Evolutionary conservation across 92 coral and sea anemone genomes (phyloP).

Genomic region (Palythoa caribaeorum): DNA sequence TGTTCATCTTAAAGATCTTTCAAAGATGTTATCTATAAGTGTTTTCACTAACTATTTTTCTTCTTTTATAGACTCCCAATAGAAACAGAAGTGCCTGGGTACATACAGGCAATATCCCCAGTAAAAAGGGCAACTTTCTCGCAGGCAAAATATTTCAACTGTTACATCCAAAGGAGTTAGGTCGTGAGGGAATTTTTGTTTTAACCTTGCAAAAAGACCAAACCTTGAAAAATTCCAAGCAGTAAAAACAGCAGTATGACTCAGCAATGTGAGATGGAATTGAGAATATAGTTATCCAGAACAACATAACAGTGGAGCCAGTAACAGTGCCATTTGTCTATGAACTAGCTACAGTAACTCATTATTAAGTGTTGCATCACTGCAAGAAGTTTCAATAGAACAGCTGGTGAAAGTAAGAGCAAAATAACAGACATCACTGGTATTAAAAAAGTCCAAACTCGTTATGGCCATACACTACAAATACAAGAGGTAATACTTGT

Average conservation of each 20-base stretch:
- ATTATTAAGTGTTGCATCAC: not conserved
- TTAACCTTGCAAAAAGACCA: not conserved
- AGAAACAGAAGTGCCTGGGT: not conserved
- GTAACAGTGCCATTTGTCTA: not conserved
- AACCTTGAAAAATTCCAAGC: not conserved
- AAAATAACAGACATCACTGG: too few species aligned
- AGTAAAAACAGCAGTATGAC: not conserved
- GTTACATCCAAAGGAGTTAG: not conserved
- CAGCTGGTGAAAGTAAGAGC: too few species aligned
- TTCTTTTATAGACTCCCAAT: too few species aligned
- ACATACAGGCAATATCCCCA: not conserved
- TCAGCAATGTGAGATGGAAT: not conserved
- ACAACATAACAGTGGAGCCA: not conserved
- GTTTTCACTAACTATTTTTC: too few species aligned
- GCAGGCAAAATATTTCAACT: not conserved
- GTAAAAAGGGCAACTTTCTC: not conserved
- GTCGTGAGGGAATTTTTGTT: not conserved
- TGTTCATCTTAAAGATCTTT: too few species aligned
- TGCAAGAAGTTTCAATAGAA: not conserved
- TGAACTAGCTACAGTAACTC: not conserved
- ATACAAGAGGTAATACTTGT: too few species aligned
- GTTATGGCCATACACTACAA: too few species aligned
- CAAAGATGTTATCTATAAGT: too few species aligned
- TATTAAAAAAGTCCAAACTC: too few species aligned
- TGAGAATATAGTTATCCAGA: not conserved